Evolutionary conservation across 2,113 vertebrate species (phyloP), one percentile per base, ranked within the genome.

Genomic region (Rafetus swinhoei): DNA sequence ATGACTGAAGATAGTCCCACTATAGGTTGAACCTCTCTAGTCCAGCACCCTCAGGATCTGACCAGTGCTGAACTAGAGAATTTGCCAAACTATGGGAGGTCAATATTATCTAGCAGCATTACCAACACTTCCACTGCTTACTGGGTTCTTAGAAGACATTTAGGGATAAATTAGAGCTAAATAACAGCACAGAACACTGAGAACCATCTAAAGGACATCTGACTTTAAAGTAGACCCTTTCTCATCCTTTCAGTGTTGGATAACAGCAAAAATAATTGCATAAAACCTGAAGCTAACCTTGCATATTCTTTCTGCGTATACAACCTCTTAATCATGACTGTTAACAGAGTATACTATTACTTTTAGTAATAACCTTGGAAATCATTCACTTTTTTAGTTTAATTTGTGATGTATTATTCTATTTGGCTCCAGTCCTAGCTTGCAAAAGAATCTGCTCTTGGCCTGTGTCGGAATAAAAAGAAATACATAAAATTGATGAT

Each of bases 331-430:
- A 59, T 7, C 88, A 54, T 39, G 74, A 86, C 53, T n/a, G 16
- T 45, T 76, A 35, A 53, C 53, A 88, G 32, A 93, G 25, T 7
- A 32, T 27, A 89, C 55, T 81, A 86, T 87, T 35, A 84, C 77
- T 72, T 22, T 65, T 10, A 1, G 29, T 62, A 74, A 59, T 90
- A 94, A 52, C 56, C 2, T 15, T 57, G 81, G 79, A 95, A 89
- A 89, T 35, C 45, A 86, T 94, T 85, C 45, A 15, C 39, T 85
- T 89, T 79, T 56, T 69, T 72, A 89, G 22, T 80, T 93, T 90
- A 59, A 79, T 77, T 94, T 88, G 8, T 74, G 74, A 56, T 79
- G 5, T 79, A 69, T 95, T 82, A 50, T 87, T 57, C 22, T 76
- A 25, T 84, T 57, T 93, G 56, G 90, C 85, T 92, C 55, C 76